phyloP scores from a whole-genome alignment of 2,797 vertebrate species.

The Gymnothorax reevesii region DNA sequence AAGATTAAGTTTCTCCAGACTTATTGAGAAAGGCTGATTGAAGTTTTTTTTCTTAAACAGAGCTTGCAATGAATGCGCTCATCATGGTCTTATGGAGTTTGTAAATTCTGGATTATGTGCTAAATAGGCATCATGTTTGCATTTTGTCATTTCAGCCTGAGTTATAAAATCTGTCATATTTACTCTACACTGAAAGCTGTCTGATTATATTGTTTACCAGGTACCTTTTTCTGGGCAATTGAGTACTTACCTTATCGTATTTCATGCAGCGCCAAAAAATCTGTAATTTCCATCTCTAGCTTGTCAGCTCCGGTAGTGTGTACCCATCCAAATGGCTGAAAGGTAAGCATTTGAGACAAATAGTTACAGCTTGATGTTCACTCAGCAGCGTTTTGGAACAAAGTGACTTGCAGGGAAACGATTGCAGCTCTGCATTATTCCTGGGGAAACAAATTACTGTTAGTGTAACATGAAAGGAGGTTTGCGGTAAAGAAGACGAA shows the following conservation, averaged over 20 bases:
- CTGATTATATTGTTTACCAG: background rate
- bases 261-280: slow-evolving; percentile 42
- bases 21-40: background rate
- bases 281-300: slow-evolving; percentile 55
- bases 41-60: background rate
- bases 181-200: background rate
- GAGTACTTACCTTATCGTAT: slow-evolving; percentile 40
- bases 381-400: slow-evolving; percentile 7
- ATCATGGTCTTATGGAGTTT: background rate
- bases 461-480: slow-evolving; percentile 41
- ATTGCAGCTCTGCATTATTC: slow-evolving; percentile 38
- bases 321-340: slow-evolving; percentile 61
- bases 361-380: slow-evolving; percentile 8
- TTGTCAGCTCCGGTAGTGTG: slow-evolving; percentile 60
- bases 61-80: background rate
- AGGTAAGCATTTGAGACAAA: slow-evolving; percentile 43
- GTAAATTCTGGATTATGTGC: background rate
- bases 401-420: slow-evolving; percentile 26
- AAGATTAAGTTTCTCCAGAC: slow-evolving; percentile 14
- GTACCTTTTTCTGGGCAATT: background rate
- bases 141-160: background rate
- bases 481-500: slow-evolving; percentile 51
- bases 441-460: slow-evolving; percentile 38
- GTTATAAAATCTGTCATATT: background rate
- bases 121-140: background rate